These are phyloP conservation scores for Hyposoter dolosus DNA, from an alignment of 2,888 invertebrate genomes.

Conservation along the genomic window DNA sequence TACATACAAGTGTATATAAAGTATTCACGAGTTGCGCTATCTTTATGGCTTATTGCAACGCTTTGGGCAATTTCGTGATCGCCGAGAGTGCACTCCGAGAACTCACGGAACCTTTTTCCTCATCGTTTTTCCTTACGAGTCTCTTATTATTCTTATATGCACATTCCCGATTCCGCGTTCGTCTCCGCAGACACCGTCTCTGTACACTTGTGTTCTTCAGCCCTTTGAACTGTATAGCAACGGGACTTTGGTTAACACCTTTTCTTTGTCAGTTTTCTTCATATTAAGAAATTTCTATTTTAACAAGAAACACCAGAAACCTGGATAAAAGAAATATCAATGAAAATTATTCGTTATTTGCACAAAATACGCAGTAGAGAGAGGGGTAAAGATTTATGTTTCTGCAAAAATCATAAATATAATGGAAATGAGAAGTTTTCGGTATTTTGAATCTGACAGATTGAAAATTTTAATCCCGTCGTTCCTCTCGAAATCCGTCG, in stretches of 20 bases:
- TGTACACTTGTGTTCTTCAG: slow-evolving; percentile 1
- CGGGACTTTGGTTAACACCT: not conserved
- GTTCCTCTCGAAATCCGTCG: slow-evolving; percentile 26
- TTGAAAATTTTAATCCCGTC: not conserved
- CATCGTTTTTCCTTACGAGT: slow-evolving; percentile 52
- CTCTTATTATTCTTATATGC: slow-evolving; percentile 62
- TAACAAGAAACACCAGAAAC: not conserved
- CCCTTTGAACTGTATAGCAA: not conserved
- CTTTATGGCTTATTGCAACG: slow-evolving; percentile 83
- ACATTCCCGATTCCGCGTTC: slow-evolving; percentile 16
- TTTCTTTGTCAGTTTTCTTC: not conserved
- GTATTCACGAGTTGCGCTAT: slow-evolving; percentile 78
- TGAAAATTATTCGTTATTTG: not conserved
- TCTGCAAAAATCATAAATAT: not conserved
- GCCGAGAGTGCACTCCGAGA: slow-evolving; percentile 67
- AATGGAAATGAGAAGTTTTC: slow-evolving; percentile 6
- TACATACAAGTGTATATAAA: slow-evolving; percentile 11
- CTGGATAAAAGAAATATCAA: not conserved
- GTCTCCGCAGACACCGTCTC: not conserved
- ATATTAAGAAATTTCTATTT: not conserved
- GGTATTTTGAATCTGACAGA: slow-evolving; percentile 9
- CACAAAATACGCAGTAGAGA: no score
- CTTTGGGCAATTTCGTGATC: slow-evolving; percentile 83
- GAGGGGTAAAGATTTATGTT: no score
- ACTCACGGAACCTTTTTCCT: slow-evolving; percentile 58